Conservation (phyloP, 2,797 vertebrate genomes). For the Benthosema pterotum region DNA sequence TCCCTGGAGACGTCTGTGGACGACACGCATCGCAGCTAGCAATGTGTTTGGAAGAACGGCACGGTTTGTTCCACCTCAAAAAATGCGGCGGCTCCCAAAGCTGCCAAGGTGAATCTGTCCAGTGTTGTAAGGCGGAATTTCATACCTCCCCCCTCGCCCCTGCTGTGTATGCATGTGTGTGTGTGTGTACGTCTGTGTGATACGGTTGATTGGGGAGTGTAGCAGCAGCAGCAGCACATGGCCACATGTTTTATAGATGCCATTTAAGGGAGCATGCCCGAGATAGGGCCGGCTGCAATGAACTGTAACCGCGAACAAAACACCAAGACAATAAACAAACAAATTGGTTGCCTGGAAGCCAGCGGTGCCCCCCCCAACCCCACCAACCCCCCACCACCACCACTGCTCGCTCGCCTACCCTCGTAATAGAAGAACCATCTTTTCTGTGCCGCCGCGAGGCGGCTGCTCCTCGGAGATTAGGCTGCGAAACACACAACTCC, state of each 20-base stretch:
- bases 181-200: conserved; percentile 16
- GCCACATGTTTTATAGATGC: conserved; percentile 82
- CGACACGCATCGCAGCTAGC: conserved; percentile 41
- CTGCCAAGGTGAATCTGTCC: conserved; percentile 53
- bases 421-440: no score
- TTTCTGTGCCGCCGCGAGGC: conserved; percentile 51
- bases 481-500: conserved; percentile 66
- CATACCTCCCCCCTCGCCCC: conserved; percentile 47
- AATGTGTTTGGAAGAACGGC: conserved; percentile 30
- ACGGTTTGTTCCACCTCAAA: conserved; percentile 67
- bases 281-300: conserved; percentile 74
- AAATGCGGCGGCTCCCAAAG: conserved; percentile 35
- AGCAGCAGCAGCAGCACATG: conserved; percentile 38
- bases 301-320: conserved; percentile 81
- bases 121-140: conserved; percentile 56
- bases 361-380: conserved; percentile 69
- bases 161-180: conserved; percentile 51
- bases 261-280: conserved; percentile 77
- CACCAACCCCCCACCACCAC: no score
- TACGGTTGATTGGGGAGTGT: conserved; percentile 2
- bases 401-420: conserved; percentile 22
- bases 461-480: conserved; percentile 65
- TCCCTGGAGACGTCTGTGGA: no score
- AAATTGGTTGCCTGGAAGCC: conserved; percentile 80
- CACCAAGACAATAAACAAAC: conserved; percentile 82